A percentile compares a stretch with the other conserved stretches of the same genome.
phyloP scores from a whole-genome alignment of 2,113 vertebrate genomes.

The Platycercus adscitus region DNA sequence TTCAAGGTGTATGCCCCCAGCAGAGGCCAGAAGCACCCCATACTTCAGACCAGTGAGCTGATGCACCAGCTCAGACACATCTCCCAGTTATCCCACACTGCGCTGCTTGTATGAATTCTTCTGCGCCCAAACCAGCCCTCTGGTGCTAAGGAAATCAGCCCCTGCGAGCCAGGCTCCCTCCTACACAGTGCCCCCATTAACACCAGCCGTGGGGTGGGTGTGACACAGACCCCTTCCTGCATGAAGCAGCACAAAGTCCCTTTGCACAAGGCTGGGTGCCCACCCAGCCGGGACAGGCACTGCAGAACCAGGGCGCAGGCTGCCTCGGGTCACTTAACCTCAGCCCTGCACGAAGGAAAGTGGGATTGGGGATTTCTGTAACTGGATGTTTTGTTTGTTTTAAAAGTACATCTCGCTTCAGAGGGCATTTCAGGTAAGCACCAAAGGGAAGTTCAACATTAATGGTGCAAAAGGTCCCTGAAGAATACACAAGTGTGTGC shows the following conservation, averaged over 20 bases:
- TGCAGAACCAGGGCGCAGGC: not conserved
- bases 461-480: not conserved
- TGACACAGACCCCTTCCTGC: not conserved
- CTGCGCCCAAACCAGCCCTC: not conserved
- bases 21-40: not conserved
- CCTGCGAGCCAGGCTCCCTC: not conserved
- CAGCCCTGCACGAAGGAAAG: accelerated
- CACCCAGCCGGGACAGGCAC: not conserved
- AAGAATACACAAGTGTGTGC: accelerated
- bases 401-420: not conserved
- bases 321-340: not conserved
- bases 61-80: not conserved
- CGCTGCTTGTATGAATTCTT: not conserved
- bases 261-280: not conserved
- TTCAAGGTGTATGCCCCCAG: not conserved
- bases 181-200: not conserved
- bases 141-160: not conserved
- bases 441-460: not conserved
- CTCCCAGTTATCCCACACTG: not conserved
- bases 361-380: not conserved
- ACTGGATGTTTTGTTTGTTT: not conserved
- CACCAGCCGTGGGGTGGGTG: not conserved
- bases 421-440: not conserved
- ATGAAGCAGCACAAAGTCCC: not conserved
- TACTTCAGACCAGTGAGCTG: not conserved